Conservation (phyloP, 2,888 invertebrate species). For the Apotomis betuletana region DNA sequence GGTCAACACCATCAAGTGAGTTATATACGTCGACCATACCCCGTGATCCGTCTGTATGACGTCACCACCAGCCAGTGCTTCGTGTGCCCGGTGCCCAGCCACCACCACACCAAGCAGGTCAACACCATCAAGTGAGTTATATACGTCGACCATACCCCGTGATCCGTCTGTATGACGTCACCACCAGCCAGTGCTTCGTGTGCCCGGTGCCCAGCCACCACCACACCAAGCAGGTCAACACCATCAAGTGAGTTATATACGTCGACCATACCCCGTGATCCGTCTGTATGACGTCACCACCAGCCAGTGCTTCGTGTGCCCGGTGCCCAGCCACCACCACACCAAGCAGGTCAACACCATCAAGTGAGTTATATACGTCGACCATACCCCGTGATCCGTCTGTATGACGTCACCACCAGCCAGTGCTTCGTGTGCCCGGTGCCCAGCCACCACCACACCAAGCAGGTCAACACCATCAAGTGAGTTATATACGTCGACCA, state of each 20-base stretch:
- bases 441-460: conserved; percentile 92
- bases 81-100: conserved; percentile 94
- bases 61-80: conserved; percentile 98
- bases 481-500: conserved; percentile 89
- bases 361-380: conserved; percentile 86
- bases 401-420: conserved; percentile 97
- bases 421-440: conserved; percentile 98
- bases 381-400: conserved; percentile 95
- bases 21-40: conserved; percentile 91
- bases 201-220: conserved; percentile 94
- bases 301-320: conserved; percentile 97
- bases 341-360: conserved; percentile 89
- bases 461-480: conserved; percentile 89
- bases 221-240: conserved; percentile 90
- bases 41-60: conserved; percentile 95
- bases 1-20: conserved; percentile 89
- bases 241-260: conserved; percentile 86
- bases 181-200: conserved; percentile 97
- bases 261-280: conserved; percentile 95
- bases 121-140: conserved; percentile 87
- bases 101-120: conserved; percentile 91
- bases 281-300: conserved; percentile 97
- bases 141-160: conserved; percentile 94
- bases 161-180: conserved; percentile 96
- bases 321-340: conserved; percentile 93